These are phyloP conservation scores for Bradypodion pumilum DNA, from an alignment of 2,797 vertebrate genomes.

Conservation along the genomic window DNA sequence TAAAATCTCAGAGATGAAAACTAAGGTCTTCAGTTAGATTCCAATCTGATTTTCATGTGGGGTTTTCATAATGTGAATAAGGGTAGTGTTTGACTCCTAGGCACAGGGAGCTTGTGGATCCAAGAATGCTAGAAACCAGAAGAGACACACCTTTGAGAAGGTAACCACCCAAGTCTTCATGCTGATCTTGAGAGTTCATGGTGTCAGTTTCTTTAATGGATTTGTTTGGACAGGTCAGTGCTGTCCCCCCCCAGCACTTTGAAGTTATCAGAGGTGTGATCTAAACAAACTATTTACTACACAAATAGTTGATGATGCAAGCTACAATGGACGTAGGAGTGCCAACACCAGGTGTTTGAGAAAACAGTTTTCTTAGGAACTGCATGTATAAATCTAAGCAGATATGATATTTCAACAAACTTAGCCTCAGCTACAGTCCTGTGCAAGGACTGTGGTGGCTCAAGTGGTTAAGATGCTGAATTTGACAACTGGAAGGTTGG, in stretches of 20 bases:
- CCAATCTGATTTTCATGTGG: slow-evolving; percentile 22
- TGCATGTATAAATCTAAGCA: no score
- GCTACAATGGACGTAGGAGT: no score
- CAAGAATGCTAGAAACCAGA: slow-evolving; percentile 20
- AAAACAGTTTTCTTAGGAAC: no score
- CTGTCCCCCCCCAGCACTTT: not conserved
- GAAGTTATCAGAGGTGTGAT: not conserved
- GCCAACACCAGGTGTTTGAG: no score
- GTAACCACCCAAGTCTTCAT: slow-evolving; percentile 20
- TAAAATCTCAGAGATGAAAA: not conserved
- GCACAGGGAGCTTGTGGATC: slow-evolving; percentile 20
- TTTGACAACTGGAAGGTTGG: no score
- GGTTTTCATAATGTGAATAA: slow-evolving; percentile 2
- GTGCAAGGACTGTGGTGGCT: no score
- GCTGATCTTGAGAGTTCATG: not conserved
- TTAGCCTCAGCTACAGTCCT: no score
- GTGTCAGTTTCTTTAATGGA: not conserved
- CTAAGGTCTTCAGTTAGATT: not conserved
- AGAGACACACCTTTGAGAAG: slow-evolving; percentile 18
- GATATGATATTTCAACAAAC: no score
- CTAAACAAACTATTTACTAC: not conserved
- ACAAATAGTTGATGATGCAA: not conserved
- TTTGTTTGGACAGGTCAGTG: not conserved
- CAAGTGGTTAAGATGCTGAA: no score
- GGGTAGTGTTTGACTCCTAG: slow-evolving; percentile 17